Base-by-base conservation (phyloP, 2,797 vertebrate genomes). In the Momotus momota region DNA sequence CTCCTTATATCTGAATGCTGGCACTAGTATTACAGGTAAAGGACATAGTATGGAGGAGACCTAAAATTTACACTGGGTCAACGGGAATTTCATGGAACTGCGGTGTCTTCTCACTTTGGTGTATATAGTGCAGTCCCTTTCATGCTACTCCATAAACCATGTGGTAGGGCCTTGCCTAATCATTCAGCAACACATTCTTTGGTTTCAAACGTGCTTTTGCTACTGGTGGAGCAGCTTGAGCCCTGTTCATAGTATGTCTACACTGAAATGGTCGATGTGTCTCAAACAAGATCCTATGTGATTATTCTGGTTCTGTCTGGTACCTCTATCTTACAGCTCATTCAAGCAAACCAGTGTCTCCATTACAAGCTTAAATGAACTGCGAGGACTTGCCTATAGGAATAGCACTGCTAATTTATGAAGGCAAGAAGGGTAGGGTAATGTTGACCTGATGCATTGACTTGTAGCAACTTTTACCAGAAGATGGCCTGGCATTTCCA, bases 101-200 rank as follows among this genome's bases (percentile, higher is more conserved):
- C 0, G 0, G 4, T 57, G 38, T 69, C 45, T 67, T 77, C 60
- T 73, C 19, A 0, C 0, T 0, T 21, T 35, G 22, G 40, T 48
- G 21, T 7, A 38, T 49, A 20, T 7, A 48, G 29, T 81, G 38
- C n/a, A 93, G 65, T 10, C 2, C 9, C 15, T 73, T 81, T 88
- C 11, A 10, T 1, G 1, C 43, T 58, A 5, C 11, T 66, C 46
- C 7, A 5, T 48, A 35, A 78, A 40, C 2, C 1, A 45, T 29
- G 21, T 48, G 7, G 1, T 54, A 77, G 25, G 27, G 52, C 7
- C 18, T 90, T 71, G 19, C 51, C 45, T 71, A 51, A 65, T 81
- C 23, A 38, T 52, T 65, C 46, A 66, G 31, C 2, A 7, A n/a
- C 74, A 14, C 14, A 7, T 5, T 60, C 22, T 57, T 52, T 31